Conservation (phyloP, 2,888 invertebrate genomes). For the Corythucha ciliata region DNA sequence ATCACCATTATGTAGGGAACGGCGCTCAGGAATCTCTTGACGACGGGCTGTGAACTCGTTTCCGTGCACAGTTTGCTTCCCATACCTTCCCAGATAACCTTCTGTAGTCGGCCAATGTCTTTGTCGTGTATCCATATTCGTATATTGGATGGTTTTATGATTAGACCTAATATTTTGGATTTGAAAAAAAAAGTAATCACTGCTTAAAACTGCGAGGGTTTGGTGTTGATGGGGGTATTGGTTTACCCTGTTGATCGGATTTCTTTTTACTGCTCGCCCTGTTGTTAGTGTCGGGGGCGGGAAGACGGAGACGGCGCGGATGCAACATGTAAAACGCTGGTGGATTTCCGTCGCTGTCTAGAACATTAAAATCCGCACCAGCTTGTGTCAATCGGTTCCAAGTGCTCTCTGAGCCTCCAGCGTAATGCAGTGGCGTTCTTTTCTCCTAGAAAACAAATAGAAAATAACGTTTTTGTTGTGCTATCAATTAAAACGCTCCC, state of each 20-base stretch:
- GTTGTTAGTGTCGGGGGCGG: constrained; percentile 41
- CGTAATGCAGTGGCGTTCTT: constrained; percentile 58
- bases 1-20: constrained; percentile 86
- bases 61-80: constrained; percentile 73
- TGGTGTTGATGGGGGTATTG: too few species aligned
- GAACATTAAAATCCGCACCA: constrained; percentile 53
- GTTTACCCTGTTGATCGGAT: constrained; percentile 67
- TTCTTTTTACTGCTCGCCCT: constrained; percentile 60
- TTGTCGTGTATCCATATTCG: constrained; percentile 93
- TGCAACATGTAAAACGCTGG: constrained; percentile 51
- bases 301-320: constrained; percentile 34
- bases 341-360: constrained; percentile 50
- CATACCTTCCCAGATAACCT: constrained; percentile 83
- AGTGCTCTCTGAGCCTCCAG: constrained; percentile 50
- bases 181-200: too few species aligned
- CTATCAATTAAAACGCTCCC: too few species aligned
- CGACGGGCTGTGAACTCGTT: constrained; percentile 71
- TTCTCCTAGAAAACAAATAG: constrained; percentile 51
- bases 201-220: too few species aligned
- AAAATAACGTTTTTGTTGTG: too few species aligned
- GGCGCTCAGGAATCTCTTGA: constrained; percentile 78
- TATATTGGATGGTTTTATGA: constrained; percentile 77
- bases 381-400: constrained; percentile 53
- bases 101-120: constrained; percentile 74
- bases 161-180: too few species aligned